phyloP scores from a whole-genome alignment of 2,113 vertebrate species.

The Sminthopsis crassicaudata region DNA sequence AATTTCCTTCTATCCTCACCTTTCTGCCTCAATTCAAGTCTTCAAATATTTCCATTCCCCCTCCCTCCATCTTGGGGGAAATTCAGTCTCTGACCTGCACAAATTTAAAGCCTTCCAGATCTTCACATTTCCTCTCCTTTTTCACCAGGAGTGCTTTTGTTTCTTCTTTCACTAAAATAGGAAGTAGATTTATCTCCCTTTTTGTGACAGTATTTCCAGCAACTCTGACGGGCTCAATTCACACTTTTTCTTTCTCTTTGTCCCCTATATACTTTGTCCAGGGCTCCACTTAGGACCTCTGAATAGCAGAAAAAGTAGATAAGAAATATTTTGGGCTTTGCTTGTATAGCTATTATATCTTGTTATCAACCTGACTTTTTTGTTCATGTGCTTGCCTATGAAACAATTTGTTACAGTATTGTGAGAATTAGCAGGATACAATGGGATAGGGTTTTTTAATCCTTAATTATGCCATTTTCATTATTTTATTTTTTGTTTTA shows the following conservation, averaged over 20 bases:
- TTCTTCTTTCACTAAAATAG: not conserved
- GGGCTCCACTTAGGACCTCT: not conserved
- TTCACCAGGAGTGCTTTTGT: not conserved
- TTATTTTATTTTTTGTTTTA: constrained; percentile 26
- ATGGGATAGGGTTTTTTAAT: not conserved
- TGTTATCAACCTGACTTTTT: not conserved
- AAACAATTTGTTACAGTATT: not conserved
- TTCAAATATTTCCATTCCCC: not conserved
- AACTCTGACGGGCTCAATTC: not conserved
- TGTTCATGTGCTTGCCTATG: not conserved
- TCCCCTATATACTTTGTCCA: not conserved
- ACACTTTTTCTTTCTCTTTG: not conserved
- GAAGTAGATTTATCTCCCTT: not conserved
- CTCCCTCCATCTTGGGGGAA: not conserved
- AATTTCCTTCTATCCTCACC: not conserved
- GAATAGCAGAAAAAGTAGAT: not conserved
- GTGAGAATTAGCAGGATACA: not conserved
- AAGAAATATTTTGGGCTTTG: constrained; percentile 35
- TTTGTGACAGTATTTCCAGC: not conserved
- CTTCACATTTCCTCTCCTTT: not conserved
- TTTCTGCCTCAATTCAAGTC: not conserved
- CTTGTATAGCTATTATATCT: not conserved
- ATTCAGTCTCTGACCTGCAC: not conserved
- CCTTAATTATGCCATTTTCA: constrained; percentile 26
- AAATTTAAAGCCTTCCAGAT: not conserved